A percentile compares a stretch with the other conserved stretches of the same genome.
phyloP scores from a whole-genome alignment of 2,797 vertebrate species.

The Notolepis coatsorum region DNA sequence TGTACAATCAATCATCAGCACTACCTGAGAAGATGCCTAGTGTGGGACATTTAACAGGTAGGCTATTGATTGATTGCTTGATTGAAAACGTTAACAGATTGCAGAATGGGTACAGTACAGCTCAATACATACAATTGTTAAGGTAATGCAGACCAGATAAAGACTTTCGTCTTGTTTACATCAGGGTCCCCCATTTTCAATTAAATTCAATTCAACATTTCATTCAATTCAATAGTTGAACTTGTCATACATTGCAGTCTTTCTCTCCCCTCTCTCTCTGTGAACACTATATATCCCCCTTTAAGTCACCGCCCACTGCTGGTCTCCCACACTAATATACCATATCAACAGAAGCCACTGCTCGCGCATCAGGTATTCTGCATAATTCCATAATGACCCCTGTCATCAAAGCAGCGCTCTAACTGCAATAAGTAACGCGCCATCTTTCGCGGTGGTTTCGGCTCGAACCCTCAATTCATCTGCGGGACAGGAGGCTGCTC shows the following conservation, averaged over 20 bases:
- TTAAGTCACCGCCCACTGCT: slow-evolving; percentile 56
- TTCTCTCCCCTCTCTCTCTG: slow-evolving; percentile 1
- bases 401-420: slow-evolving; percentile 5
- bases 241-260: slow-evolving; percentile 1
- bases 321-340: slow-evolving; percentile 53
- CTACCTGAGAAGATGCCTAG: too few species aligned
- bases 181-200: too few species aligned
- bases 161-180: too few species aligned
- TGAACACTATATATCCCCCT: slow-evolving; percentile 14
- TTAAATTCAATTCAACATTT: too few species aligned
- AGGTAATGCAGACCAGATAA: too few species aligned
- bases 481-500: slow-evolving; percentile 2
- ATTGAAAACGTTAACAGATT: too few species aligned
- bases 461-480: not conserved
- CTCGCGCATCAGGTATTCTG: slow-evolving; percentile 9
- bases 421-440: slow-evolving; percentile 38
- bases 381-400: slow-evolving; percentile 34
- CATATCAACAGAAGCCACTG: slow-evolving; percentile 33
- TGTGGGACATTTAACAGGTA: too few species aligned
- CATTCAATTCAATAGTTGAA: too few species aligned
- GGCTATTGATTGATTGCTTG: too few species aligned
- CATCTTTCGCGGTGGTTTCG: slow-evolving; percentile 37
- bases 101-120: not conserved
- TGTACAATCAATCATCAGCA: too few species aligned
- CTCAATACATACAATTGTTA: too few species aligned